Evolutionary conservation across 2,113 vertebrate genomes (phyloP).

Genomic region (Macquaria ambigua): DNA sequence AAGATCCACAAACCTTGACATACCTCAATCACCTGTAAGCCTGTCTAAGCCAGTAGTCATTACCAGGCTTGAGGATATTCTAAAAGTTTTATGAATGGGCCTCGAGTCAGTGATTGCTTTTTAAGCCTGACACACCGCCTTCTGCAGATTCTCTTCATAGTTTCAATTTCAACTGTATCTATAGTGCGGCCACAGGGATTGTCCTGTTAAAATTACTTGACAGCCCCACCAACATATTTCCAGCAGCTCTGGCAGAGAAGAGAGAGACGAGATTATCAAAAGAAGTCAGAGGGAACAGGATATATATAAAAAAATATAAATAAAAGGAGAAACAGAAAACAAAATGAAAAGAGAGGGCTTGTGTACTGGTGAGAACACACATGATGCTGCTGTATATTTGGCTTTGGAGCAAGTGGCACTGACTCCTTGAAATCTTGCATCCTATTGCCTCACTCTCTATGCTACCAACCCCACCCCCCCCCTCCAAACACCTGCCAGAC

Average conservation of each 20-base stretch:
- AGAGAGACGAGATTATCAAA: slow-evolving; percentile 45
- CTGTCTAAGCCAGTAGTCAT: slow-evolving; percentile 42
- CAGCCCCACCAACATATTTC: slow-evolving; percentile 29
- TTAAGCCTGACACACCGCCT: slow-evolving; percentile 21
- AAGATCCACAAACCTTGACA: slow-evolving; percentile 23
- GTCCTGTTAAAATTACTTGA: slow-evolving; percentile 50
- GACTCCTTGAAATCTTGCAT: slow-evolving; percentile 59
- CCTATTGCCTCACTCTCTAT: slow-evolving; percentile 56
- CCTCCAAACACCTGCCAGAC: slow-evolving; percentile 56
- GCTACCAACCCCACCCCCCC: not conserved
- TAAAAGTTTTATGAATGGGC: slow-evolving; percentile 43
- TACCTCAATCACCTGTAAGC: slow-evolving; percentile 38
- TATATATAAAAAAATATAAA: not conserved
- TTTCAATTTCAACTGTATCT: slow-evolving; percentile 52
- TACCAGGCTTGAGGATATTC: slow-evolving; percentile 32
- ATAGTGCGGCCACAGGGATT: slow-evolving; percentile 16
- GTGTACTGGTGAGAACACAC: slow-evolving; percentile 22
- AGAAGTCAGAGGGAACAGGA: slow-evolving; percentile 25
- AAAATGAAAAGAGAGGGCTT: slow-evolving; percentile 29
- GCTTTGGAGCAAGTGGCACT: slow-evolving; percentile 29
- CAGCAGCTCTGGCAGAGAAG: slow-evolving; percentile 28
- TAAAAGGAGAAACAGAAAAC: not conserved
- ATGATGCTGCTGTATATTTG: slow-evolving; percentile 25
- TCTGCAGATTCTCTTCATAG: slow-evolving; percentile 27
- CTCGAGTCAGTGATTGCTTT: slow-evolving; percentile 44